A percentile compares a stretch with the other conserved stretches of the same genome.
These are phyloP conservation scores for Threskiornis aethiopicus DNA, from an alignment of 2,797 vertebrate genomes.

Conservation along the genomic window DNA sequence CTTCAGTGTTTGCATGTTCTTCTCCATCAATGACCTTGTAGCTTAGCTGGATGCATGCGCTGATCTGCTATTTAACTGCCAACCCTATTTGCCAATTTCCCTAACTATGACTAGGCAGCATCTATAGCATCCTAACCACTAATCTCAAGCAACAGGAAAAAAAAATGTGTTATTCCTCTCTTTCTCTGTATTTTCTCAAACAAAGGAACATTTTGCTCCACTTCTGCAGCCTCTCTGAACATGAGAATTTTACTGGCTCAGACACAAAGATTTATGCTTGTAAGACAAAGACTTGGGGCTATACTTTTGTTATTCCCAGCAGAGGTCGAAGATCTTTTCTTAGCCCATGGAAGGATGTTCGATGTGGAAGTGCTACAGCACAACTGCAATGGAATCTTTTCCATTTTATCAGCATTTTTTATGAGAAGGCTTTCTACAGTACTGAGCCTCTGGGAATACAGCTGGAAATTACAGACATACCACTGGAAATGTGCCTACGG, in stretches of 20 bases:
- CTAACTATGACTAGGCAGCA: not conserved
- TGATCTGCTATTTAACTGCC: not conserved
- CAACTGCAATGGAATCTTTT: conserved; percentile 1
- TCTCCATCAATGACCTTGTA: not conserved
- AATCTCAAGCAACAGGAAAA: not conserved
- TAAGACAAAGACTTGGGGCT: not conserved
- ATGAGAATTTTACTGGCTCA: not conserved
- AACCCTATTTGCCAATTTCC: not conserved
- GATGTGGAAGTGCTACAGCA: not conserved
- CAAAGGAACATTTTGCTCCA: not conserved
- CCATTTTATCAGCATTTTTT: conserved; percentile 24
- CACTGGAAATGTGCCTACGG: not conserved
- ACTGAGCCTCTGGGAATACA: conserved; percentile 3
- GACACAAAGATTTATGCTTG: not conserved
- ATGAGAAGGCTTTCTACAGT: not conserved
- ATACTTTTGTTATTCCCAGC: not conserved
- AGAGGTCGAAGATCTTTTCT: not conserved
- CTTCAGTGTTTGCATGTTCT: not conserved
- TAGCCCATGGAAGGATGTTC: not conserved
- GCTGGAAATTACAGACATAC: conserved; percentile 21
- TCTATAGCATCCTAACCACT: not conserved
- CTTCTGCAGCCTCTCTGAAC: not conserved
- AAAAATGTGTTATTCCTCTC: not conserved
- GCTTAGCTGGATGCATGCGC: not conserved
- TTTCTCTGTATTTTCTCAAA: not conserved